Percentiles rank a stretch among this genome's conserved stretches.
These are phyloP conservation scores for Urosaurus nigricauda DNA, from an alignment of 2,797 vertebrate genomes.

Conservation along the genomic window DNA sequence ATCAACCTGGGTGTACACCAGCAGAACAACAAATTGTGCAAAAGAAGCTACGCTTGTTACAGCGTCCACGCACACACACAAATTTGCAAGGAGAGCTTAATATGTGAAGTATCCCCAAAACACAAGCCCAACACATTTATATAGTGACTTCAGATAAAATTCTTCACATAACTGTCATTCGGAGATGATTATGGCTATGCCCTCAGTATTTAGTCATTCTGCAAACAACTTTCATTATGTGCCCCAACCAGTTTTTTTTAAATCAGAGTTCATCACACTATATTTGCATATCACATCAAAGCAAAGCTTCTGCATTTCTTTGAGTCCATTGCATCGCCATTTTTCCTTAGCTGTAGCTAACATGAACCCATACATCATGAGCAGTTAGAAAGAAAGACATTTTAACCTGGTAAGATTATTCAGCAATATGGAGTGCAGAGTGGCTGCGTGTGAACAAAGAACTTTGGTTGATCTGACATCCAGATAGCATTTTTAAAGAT, in stretches of 20 bases:
- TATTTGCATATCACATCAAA: conserved; percentile 65
- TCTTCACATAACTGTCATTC: conserved; percentile 53
- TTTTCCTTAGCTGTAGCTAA: conserved; percentile 65
- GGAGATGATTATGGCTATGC: conserved; percentile 67
- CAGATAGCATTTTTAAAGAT: conserved; percentile 68
- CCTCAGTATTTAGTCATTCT: conserved; percentile 69
- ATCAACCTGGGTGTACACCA: conserved; percentile 18
- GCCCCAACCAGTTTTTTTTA: conserved; percentile 56
- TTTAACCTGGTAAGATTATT: conserved; percentile 74
- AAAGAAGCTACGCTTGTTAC: not conserved
- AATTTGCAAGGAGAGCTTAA: conserved; percentile 41
- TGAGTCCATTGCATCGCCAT: conserved; percentile 44
- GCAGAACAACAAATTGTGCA: not conserved
- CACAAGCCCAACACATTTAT: conserved; percentile 45
- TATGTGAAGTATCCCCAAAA: conserved; percentile 30
- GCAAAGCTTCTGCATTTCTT: conserved; percentile 45
- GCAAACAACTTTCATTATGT: conserved; percentile 67
- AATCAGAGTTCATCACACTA: conserved; percentile 60
- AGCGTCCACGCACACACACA: conserved; percentile 46
- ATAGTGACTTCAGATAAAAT: conserved; percentile 48
- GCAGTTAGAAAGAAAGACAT: conserved; percentile 71
- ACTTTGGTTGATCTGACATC: conserved; percentile 80
- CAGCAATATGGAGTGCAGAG: conserved; percentile 69
- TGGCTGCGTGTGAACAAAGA: conserved; percentile 72
- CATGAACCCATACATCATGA: conserved; percentile 66